Conservation (phyloP, 2,888 invertebrate genomes). For the Pachliopta kotzebuea region DNA sequence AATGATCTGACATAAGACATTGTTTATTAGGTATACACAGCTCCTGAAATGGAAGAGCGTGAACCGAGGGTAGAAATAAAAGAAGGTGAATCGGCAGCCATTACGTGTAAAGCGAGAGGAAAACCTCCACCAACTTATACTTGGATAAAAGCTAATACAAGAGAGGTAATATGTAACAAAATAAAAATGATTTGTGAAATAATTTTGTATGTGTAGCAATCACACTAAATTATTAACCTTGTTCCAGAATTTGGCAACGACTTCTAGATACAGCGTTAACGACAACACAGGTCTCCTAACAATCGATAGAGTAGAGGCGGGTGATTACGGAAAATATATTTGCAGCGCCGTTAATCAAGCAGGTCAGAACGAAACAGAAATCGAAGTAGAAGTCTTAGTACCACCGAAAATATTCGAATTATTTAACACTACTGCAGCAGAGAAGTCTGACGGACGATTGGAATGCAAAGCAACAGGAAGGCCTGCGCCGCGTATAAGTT, state of each 20-base stretch:
- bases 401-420: slow-evolving; percentile 91
- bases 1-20: slow-evolving; percentile 4
- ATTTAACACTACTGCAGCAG: slow-evolving; percentile 84
- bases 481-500: slow-evolving; percentile 89
- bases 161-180: slow-evolving; percentile 63
- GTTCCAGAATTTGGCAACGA: slow-evolving; percentile 83
- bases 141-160: slow-evolving; percentile 89
- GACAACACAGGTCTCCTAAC: slow-evolving; percentile 85
- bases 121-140: slow-evolving; percentile 91
- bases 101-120: slow-evolving; percentile 89
- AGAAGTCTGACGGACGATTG: slow-evolving; percentile 82
- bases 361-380: slow-evolving; percentile 84
- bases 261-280: slow-evolving; percentile 84
- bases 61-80: slow-evolving; percentile 83
- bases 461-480: slow-evolving; percentile 90
- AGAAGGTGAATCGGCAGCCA: slow-evolving; percentile 89
- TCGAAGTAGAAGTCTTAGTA: slow-evolving; percentile 86
- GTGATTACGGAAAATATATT: slow-evolving; percentile 89
- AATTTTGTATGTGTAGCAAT: background rate
- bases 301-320: slow-evolving; percentile 87
- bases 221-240: background rate
- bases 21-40: slow-evolving; percentile 83
- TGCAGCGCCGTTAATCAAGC: slow-evolving; percentile 91
- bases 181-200: background rate
- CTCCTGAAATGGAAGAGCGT: slow-evolving; percentile 85